These are phyloP conservation scores for Diorhabda carinulata DNA, from an alignment of 1,140 invertebrate genomes.

Conservation along the genomic window DNA sequence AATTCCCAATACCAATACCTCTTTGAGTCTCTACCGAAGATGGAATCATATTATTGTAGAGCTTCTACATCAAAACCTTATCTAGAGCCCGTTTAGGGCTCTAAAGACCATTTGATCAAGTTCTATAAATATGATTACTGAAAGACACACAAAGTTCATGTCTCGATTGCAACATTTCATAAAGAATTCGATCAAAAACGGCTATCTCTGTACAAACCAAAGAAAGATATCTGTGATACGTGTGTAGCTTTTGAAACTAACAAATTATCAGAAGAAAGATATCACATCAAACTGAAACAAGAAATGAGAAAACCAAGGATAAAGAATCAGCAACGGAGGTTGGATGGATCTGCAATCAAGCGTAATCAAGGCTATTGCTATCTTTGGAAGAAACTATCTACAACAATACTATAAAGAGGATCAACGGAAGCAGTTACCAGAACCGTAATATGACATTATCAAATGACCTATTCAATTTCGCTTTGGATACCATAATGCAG, in stretches of 20 bases:
- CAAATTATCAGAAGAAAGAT: slow-evolving; percentile 5
- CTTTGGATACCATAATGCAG: slow-evolving; percentile 17
- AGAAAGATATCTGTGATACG: slow-evolving; percentile 13
- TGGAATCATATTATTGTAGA: slow-evolving; percentile 22
- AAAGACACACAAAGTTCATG: neutral
- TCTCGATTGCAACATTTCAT: neutral
- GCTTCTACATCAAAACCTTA: slow-evolving; percentile 10
- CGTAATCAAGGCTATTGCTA: slow-evolving; percentile 35
- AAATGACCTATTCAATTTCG: slow-evolving; percentile 25
- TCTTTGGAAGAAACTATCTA: slow-evolving; percentile 28
- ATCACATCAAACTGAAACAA: slow-evolving; percentile 7
- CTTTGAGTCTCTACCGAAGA: slow-evolving; percentile 15
- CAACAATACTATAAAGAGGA: slow-evolving; percentile 17
- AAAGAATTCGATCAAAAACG: slow-evolving; percentile 9
- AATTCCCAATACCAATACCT: slow-evolving; percentile 3
- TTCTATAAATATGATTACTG: slow-evolving; percentile 9
- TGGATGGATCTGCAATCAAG: slow-evolving; percentile 21
- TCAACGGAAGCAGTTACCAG: slow-evolving; percentile 22
- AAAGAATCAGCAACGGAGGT: slow-evolving; percentile 6
- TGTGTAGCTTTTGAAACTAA: slow-evolving; percentile 4
- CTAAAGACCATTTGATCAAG: slow-evolving; percentile 8
- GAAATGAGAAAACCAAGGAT: slow-evolving; percentile 12
- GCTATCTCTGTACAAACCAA: slow-evolving; percentile 11
- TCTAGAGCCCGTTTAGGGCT: slow-evolving; percentile 13
- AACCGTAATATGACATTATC: slow-evolving; percentile 26